Evolutionary conservation across 2,113 vertebrate genomes (phyloP).

Genomic region (Phyllostomus hastatus): DNA sequence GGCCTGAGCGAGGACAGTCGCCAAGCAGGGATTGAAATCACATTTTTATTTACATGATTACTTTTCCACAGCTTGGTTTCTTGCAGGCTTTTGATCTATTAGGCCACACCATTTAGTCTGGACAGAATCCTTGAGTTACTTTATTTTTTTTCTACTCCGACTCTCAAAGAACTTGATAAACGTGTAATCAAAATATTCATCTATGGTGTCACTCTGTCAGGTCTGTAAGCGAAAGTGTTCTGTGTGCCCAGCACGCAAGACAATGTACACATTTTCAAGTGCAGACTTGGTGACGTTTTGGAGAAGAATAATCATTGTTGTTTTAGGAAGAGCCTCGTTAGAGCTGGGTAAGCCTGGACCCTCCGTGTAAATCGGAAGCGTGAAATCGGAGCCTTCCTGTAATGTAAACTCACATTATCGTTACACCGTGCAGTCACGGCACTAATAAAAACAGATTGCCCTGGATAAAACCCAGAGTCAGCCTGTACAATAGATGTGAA

Average conservation of each 20-base stretch:
- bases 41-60: conserved; percentile 60
- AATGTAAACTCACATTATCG: not conserved
- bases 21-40: conserved; percentile 51
- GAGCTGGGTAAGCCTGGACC: not conserved
- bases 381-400: not conserved
- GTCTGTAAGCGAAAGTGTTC: not conserved
- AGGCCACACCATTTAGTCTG: not conserved
- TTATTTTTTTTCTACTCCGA: not conserved
- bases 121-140: conserved; percentile 23
- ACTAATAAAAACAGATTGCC: not conserved
- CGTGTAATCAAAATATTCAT: not conserved
- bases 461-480: not conserved
- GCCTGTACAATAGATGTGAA: not conserved
- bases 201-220: not conserved
- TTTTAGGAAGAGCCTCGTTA: conserved; percentile 4
- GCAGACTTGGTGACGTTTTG: not conserved
- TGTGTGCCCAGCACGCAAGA: not conserved
- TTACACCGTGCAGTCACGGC: not conserved
- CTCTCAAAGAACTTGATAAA: conserved; percentile 31
- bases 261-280: not conserved
- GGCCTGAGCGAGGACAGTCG: conserved; percentile 8
- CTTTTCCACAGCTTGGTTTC: conserved; percentile 52
- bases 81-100: conserved; percentile 15
- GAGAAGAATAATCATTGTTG: not conserved
- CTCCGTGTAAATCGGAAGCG: not conserved